These are phyloP conservation scores for Xestia ashworthii DNA, from an alignment of 2,888 invertebrate species.

Conservation along the genomic window DNA sequence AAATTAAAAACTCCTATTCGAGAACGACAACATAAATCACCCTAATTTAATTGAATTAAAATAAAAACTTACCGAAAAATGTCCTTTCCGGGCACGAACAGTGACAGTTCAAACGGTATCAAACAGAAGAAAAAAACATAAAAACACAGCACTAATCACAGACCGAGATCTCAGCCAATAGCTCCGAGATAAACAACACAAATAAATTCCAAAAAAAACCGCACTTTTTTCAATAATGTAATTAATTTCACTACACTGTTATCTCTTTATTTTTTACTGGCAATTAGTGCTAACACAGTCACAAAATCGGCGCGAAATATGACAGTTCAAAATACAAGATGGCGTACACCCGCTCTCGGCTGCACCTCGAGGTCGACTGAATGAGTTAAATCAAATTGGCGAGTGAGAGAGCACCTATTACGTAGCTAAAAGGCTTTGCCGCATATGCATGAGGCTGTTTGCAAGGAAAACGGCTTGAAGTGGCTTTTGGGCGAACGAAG, in stretches of 20 bases:
- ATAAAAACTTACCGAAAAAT: slow-evolving; percentile 71
- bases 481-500: slow-evolving; percentile 72
- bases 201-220: slow-evolving; percentile 51
- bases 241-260: slow-evolving; percentile 64
- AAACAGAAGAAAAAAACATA: slow-evolving; percentile 68
- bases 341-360: slow-evolving; percentile 81
- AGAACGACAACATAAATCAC: slow-evolving; percentile 35
- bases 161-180: slow-evolving; percentile 65
- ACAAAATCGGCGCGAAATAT: slow-evolving; percentile 81
- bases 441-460: slow-evolving; percentile 82
- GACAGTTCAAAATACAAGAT: slow-evolving; percentile 77
- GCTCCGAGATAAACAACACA: slow-evolving; percentile 62
- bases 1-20: slow-evolving; percentile 28
- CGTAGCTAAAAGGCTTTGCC: slow-evolving; percentile 80
- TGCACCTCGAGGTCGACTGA: slow-evolving; percentile 88
- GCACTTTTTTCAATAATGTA: slow-evolving; percentile 54
- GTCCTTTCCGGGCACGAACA: slow-evolving; percentile 69
- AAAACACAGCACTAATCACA: slow-evolving; percentile 76
- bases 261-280: slow-evolving; percentile 55
- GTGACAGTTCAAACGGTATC: slow-evolving; percentile 75
- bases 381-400: slow-evolving; percentile 76
- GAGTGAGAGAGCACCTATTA: slow-evolving; percentile 79
- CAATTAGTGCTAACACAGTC: slow-evolving; percentile 69
- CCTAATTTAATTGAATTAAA: slow-evolving; percentile 43
- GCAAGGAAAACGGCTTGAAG: slow-evolving; percentile 86